These are phyloP conservation scores for Cylindroiulus punctatus DNA, from an alignment of 2,888 invertebrate genomes.

Conservation along the genomic window DNA sequence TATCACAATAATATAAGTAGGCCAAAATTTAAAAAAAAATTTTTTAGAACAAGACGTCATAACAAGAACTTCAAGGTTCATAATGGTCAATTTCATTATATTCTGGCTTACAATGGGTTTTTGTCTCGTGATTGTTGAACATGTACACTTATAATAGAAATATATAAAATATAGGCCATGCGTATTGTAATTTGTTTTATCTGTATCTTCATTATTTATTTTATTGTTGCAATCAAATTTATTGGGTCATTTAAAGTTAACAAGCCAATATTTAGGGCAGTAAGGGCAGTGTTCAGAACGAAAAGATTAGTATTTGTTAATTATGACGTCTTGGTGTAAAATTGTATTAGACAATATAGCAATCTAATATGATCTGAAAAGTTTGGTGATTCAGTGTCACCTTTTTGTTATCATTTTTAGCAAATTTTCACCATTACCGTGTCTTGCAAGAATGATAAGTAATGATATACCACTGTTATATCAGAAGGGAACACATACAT, in stretches of 20 bases:
- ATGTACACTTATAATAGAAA: neutral
- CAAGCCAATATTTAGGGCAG: neutral
- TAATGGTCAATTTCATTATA: slow-evolving; percentile 33
- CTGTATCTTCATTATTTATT: neutral
- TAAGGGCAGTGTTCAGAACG: neutral
- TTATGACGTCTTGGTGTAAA: neutral
- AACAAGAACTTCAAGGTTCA: neutral
- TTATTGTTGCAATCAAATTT: neutral
- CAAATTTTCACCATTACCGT: too few species aligned
- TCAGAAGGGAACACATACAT: too few species aligned
- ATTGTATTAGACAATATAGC: too few species aligned
- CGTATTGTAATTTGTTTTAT: neutral
- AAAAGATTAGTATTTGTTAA: neutral
- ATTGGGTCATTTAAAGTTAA: neutral
- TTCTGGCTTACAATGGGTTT: neutral
- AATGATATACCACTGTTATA: too few species aligned
- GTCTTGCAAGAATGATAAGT: too few species aligned
- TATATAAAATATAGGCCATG: neutral
- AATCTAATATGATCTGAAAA: too few species aligned
- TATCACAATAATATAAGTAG: neutral
- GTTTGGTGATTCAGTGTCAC: too few species aligned
- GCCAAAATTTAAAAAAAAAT: slow-evolving; percentile 10
- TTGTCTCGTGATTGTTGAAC: slow-evolving; percentile 23
- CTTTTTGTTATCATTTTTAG: too few species aligned
- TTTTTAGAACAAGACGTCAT: slow-evolving; percentile 8